Evolutionary conservation across 2,888 invertebrate species (phyloP), one percentile per base, ranked within the genome.

Genomic region (Saturnia pavonia): DNA sequence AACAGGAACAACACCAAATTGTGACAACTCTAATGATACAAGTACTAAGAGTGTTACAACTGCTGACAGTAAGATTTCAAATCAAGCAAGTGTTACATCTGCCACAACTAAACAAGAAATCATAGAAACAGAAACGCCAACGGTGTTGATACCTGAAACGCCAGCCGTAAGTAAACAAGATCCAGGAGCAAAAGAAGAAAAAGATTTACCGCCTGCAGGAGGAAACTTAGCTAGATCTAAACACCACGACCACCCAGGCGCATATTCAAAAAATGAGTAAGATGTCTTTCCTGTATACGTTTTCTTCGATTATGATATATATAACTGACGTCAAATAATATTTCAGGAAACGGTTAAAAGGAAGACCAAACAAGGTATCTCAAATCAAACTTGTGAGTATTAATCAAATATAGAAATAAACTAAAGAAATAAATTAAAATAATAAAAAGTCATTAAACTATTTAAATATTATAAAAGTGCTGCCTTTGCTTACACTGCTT

Each of bases 371-470:
- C 14, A 66, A 68, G 25, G 72, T 48, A 69, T 72, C 70, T 54
- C 78, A 79, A 45, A 75, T 82, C 27, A 79, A 81, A 79, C 69
- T 83, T 19, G 84, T 84, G 76, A 80, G 82, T 78, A 51, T 25
- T 48, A 34, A 34, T 6, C 34, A 34, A 34, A 34, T 6, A 34
- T 34, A 43, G 43, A 8, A 8, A 8, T 12, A 43, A 43, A 43
- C 11, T 43, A 43, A 43, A 43, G 12, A 43, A 12, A 43, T 43
- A 43, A 6, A 4, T 34, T 34, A 4, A 34, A 34, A 34, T 34
- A 34, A 34, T 34, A 34, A 4, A 4, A 34, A 34, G 6, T 2
- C 6, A 34, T 34, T 34, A 34, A 34, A 6, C 34, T 34, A 34
- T 34, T 34, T 4, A 34, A 34, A 34, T 34, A 34, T 34, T 34